These are phyloP conservation scores for Takifugu flavidus DNA, from an alignment of 2,113 vertebrate genomes.

Conservation along the genomic window DNA sequence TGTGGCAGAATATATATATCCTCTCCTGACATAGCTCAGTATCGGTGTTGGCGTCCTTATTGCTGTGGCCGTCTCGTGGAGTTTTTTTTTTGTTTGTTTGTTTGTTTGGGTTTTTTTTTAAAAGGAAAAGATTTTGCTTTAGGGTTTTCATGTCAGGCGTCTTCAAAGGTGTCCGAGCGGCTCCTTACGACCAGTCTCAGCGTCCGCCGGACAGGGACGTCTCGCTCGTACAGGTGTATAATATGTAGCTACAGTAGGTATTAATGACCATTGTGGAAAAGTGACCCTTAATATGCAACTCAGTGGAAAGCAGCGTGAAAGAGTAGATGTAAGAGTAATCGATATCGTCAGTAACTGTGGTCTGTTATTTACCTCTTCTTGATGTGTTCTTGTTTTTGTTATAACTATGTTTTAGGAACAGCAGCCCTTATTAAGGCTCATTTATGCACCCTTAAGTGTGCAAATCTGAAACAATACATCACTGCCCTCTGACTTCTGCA, in stretches of 20 bases:
- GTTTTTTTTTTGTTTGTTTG: constrained; percentile 57
- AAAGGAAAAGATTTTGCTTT: no score
- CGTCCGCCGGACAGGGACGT: constrained; percentile 48
- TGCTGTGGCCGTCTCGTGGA: constrained; percentile 74
- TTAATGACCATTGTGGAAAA: constrained; percentile 75
- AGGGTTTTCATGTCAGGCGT: constrained; percentile 67
- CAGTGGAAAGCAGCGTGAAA: constrained; percentile 69
- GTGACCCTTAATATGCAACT: constrained; percentile 79
- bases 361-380: constrained; percentile 66
- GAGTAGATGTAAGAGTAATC: constrained; percentile 66
- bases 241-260: constrained; percentile 74
- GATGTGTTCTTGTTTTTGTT: constrained; percentile 49
- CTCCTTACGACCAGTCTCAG: constrained; percentile 59
- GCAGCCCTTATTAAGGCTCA: background rate
- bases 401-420: constrained; percentile 20
- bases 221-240: constrained; percentile 58
- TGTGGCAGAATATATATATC: constrained; percentile 62
- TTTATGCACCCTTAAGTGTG: no score
- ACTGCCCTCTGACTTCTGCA: no score
- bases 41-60: constrained; percentile 70
- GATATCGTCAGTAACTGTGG: constrained; percentile 69
- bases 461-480: no score
- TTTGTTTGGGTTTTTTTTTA: constrained; percentile 38
- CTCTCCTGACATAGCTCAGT: constrained; percentile 68
- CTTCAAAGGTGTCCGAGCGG: constrained; percentile 66